Percentiles rank a stretch among this genome's conserved stretches.
Evolutionary conservation across 2,888 invertebrate species (phyloP).

Genomic region (Lepidochrysops patricia): DNA sequence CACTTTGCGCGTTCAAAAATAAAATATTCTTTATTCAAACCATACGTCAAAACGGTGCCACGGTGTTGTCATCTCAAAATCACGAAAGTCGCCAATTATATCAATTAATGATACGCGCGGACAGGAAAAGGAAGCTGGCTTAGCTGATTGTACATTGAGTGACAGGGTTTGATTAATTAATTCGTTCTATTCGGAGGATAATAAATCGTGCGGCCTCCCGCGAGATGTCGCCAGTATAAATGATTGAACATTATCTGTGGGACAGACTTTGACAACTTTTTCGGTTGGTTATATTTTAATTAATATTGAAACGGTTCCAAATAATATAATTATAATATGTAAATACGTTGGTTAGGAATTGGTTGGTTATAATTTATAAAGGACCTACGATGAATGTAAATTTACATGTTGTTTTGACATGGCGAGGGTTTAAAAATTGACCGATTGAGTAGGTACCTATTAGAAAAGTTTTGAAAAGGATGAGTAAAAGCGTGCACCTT

Average conservation of each 20-base stretch:
- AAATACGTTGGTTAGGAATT: too few species aligned
- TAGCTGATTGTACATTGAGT: constrained; percentile 64
- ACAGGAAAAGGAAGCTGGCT: constrained; percentile 68
- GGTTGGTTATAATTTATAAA: too few species aligned
- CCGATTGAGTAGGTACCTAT: too few species aligned
- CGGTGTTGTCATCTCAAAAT: constrained; percentile 56
- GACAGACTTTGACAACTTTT: constrained; percentile 1
- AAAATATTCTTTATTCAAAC: constrained; percentile 22
- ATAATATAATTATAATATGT: neutral
- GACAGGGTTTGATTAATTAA: constrained; percentile 73
- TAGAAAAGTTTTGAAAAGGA: too few species aligned
- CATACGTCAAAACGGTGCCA: constrained; percentile 28
- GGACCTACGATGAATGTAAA: too few species aligned
- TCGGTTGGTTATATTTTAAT: neutral
- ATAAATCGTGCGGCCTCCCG: constrained; percentile 70
- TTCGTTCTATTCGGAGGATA: constrained; percentile 57
- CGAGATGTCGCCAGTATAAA: constrained; percentile 69
- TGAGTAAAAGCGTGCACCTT: too few species aligned
- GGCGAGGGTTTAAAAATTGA: too few species aligned
- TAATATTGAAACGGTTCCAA: neutral
- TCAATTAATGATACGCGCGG: constrained; percentile 68
- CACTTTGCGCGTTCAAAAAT: neutral
- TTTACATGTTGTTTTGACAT: too few species aligned
- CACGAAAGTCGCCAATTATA: constrained; percentile 62
- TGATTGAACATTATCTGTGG: constrained; percentile 61